Evolutionary conservation across 2,797 vertebrate genomes (phyloP), one percentile per base, ranked within the genome.

Genomic region (Amblyraja radiata): DNA sequence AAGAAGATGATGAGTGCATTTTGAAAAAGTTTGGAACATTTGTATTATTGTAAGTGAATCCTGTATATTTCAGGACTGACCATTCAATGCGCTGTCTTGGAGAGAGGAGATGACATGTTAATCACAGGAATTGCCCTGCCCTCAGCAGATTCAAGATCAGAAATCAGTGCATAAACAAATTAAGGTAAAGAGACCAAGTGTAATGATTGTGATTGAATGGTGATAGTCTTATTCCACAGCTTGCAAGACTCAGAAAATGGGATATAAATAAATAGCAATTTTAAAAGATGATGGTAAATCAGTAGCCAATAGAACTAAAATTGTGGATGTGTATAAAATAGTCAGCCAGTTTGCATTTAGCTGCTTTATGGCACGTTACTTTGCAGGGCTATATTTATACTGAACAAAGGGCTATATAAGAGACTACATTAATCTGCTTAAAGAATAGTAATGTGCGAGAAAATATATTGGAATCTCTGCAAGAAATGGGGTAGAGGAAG

Each of bases 21-120:
- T 58, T 83, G 28, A 58, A 25, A 46, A 9, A 8, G 39, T 58
- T 21, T 83, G 21, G 3, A 83, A 58, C 21, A 83, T 83, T 83
- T 83, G 36, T 46, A 46, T 23, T 54, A 39, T 83, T 46, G 58
- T 9, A 0, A 10, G 21, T 25, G 8, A 58, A 25, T 83, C 58
- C 80, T 58, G 9, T 81, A 68, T 94, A 91, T n/a, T 93, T 93
- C 94, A 99, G 98, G 96, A 98, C 97, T 2, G 95, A 94, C 93
- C 96, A 90, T 10, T 95, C 98, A 0, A 96, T 99, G 63, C 97
- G 97, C 81, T 95, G 97, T 98, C 93, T 96, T 99, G 94, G 97
- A 98, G 93, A 96, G 97, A 88, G 97, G 97, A 68, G 98, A 98
- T 6, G 98, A 99, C 94, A 99, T 98, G 97, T 93, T 98, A 95